These are phyloP conservation scores for Irena cyanogastra DNA, from an alignment of 2,113 vertebrate species.

Conservation along the genomic window DNA sequence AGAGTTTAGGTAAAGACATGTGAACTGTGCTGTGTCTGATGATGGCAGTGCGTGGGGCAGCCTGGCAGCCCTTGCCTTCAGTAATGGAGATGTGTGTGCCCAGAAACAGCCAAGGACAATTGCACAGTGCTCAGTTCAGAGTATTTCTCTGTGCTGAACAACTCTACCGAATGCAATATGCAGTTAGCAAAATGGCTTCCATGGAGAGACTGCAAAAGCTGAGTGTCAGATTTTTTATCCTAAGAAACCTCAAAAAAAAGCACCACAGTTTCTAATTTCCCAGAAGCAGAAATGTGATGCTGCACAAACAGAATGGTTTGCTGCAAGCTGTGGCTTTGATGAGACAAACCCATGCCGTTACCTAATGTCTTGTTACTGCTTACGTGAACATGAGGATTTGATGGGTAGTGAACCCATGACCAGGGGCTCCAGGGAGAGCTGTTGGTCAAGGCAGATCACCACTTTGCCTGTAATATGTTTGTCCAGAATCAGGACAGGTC, in stretches of 20 bases:
- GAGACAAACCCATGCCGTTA: background rate
- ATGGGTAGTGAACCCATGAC: background rate
- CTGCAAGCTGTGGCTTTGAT: background rate
- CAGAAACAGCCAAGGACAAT: background rate
- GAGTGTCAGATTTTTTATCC: background rate
- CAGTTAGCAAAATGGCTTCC: background rate
- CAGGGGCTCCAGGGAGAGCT: background rate
- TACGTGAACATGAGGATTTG: background rate
- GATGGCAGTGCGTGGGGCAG: background rate
- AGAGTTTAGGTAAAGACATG: background rate
- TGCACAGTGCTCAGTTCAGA: background rate
- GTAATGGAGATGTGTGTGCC: background rate
- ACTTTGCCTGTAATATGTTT: background rate
- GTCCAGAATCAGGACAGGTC: background rate
- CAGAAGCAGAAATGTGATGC: background rate
- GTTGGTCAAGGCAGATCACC: background rate
- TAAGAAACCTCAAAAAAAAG: background rate
- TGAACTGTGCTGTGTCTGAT: background rate
- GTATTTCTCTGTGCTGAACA: background rate
- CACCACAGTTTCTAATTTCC: background rate
- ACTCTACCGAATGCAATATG: background rate
- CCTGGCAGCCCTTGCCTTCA: background rate
- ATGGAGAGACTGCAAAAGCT: background rate
- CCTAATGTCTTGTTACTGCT: background rate
- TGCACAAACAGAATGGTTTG: background rate